Conservation (phyloP, 2,888 invertebrate genomes). For the Philereme vetulata region DNA sequence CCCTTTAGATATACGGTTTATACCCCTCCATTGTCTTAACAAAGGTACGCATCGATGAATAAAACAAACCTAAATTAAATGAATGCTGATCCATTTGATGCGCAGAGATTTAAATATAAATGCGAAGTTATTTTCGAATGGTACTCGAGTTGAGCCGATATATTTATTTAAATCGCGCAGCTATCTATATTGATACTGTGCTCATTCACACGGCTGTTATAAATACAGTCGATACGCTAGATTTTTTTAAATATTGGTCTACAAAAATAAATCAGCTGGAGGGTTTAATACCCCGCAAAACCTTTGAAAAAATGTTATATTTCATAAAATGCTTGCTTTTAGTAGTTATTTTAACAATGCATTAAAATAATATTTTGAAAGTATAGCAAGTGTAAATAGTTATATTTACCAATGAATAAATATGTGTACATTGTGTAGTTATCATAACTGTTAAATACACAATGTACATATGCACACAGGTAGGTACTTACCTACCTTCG, state of each 20-base stretch:
- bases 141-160: neutral
- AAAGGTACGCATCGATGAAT: constrained; percentile 12
- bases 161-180: neutral
- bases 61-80: constrained; percentile 14
- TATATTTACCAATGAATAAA: too few species aligned
- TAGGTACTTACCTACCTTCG: neutral
- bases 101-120: constrained; percentile 3
- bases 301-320: too few species aligned
- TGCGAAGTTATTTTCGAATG: neutral
- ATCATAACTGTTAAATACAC: neutral
- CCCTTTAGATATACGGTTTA: constrained; percentile 29
- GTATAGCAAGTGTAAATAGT: too few species aligned
- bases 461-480: too few species aligned
- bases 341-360: too few species aligned
- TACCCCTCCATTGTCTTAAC: constrained; percentile 12
- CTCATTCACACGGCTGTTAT: neutral
- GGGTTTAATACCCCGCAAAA: too few species aligned
- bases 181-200: neutral
- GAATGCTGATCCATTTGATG: constrained; percentile 3
- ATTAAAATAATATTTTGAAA: too few species aligned
- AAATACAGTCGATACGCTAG: neutral
- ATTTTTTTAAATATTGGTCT: too few species aligned
- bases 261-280: too few species aligned
- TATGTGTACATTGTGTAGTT: too few species aligned
- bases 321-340: too few species aligned